phyloP scores from a whole-genome alignment of 2,888 invertebrate genomes.

The Andrena minutula region DNA sequence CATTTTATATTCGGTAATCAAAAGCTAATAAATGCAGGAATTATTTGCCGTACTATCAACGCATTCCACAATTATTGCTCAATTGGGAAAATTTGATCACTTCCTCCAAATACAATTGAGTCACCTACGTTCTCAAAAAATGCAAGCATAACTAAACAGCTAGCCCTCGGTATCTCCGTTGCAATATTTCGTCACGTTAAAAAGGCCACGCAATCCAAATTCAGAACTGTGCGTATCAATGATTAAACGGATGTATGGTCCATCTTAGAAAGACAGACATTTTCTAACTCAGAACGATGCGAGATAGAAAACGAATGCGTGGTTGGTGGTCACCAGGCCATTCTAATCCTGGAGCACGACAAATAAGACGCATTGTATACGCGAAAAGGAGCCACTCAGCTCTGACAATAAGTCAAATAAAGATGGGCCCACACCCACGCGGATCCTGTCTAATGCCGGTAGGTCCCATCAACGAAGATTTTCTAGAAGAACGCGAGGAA shows the following conservation, averaged over 20 bases:
- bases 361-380: slow-evolving; percentile 50
- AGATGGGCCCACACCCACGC: slow-evolving; percentile 68
- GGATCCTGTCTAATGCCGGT: slow-evolving; percentile 46
- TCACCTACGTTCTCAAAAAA: background rate
- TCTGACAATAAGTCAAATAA: slow-evolving; percentile 71
- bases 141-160: background rate
- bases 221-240: background rate
- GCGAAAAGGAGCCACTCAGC: slow-evolving; percentile 55
- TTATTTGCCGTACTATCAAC: no score
- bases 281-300: background rate
- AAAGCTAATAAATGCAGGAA: no score
- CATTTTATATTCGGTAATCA: no score
- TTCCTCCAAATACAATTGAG: background rate
- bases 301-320: background rate
- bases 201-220: background rate
- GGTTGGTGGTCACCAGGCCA: slow-evolving; percentile 27
- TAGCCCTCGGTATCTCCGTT: background rate
- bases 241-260: background rate
- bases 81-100: background rate
- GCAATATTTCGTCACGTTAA: background rate
- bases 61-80: no score
- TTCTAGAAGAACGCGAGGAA: slow-evolving; percentile 49
- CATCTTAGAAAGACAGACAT: background rate
- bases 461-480: slow-evolving; percentile 60
- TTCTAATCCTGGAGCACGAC: slow-evolving; percentile 56